Conservation (phyloP, 1,140 invertebrate species). For the Drosophila cardini region DNA sequence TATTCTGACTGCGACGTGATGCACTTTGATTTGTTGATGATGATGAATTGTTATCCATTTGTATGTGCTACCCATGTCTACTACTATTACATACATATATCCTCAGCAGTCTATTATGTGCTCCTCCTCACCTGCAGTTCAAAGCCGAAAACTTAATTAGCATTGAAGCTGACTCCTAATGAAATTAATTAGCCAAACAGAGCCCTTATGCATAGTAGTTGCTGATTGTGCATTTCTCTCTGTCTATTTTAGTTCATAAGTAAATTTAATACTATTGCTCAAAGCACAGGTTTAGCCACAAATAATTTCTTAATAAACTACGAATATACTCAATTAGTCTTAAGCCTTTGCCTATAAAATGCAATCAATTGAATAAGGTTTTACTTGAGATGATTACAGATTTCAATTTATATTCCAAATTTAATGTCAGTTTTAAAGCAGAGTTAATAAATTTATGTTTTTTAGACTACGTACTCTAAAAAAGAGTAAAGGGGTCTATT, state of each 20-base stretch:
- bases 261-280: constrained; percentile 18
- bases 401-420: too few species aligned
- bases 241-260: constrained; percentile 11
- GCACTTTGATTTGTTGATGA: constrained; percentile 34
- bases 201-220: constrained; percentile 1
- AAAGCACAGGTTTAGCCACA: background rate
- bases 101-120: background rate
- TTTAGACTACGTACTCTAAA: too few species aligned
- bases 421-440: too few species aligned
- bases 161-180: constrained; percentile 41
- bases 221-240: constrained; percentile 48
- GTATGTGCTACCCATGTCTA: background rate
- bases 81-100: too few species aligned
- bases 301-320: background rate
- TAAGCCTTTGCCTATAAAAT: background rate
- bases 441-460: too few species aligned
- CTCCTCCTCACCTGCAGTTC: constrained; percentile 30
- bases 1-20: constrained; percentile 43
- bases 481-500: too few species aligned
- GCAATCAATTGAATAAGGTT: background rate
- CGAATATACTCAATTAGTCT: background rate
- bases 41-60: constrained; percentile 45
- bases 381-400: background rate
- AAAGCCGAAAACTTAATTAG: constrained; percentile 42
- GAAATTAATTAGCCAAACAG: constrained; percentile 57